Evolutionary conservation across 2,797 vertebrate species (phyloP), one percentile per base, ranked within the genome.

Genomic region (Micropoecilia bifurca): DNA sequence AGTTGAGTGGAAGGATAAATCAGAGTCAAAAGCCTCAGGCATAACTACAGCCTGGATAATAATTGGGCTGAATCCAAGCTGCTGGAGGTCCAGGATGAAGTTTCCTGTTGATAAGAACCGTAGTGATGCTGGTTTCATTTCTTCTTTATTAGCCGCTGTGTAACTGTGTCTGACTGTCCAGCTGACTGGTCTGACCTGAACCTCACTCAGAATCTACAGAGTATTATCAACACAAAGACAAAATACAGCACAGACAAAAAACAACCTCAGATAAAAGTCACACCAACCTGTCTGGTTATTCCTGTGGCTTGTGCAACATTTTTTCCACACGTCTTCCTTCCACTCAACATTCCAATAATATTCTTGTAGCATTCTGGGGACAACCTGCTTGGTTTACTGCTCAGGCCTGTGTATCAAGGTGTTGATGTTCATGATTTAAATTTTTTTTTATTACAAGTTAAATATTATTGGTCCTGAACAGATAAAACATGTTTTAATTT

Each of bases 1-100:
- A 71, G 43, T 71, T 71, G 25, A 45, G 25, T 71, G 68, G 68
- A 71, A 71, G 68, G 25, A 71, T 25, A 28, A 71, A 71, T 71
- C 1, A 14, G 68, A 45, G 43, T 53, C 2, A 8, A 12, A 45
- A 45, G 25, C 13, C 14, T 71, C 10, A 28, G 68, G 41, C 1
- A 43, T 6, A 43, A 43, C 39, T n/a, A 22, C 4, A n/a, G 36
- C 8, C 18, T 10, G 39, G 16, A 20, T 18, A 20, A 36, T 3
- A 22, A 20, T 36, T 0, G 4, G 28, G 57, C 57, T 30, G 59
- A 61, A 14, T 61, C 28, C 13, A 28, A 61, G 2, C 57, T 61
- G 28, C 28, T 30, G 57, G 28, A 61, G 57, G 5, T 2, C 9
- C 50, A 55, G 50, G 22, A 8, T 53, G 50, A 55, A 55, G 14